A percentile compares a stretch with the other conserved stretches of the same genome.
These are phyloP conservation scores for human (Homo sapiens) DNA, from an alignment of 2,113 vertebrate species.

Conservation along the genomic window GRCh38 chr15:91833001-91833500, in stretches of 20 bases:
- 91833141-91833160: not conserved
- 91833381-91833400: not conserved
- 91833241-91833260: not conserved
- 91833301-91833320: not conserved
- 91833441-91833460: no score
- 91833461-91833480: not conserved
- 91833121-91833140: not conserved
- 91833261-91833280: not conserved
- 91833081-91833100: not conserved
- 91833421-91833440: not conserved
- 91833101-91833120: not conserved
- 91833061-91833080: not conserved
- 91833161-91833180: not conserved
- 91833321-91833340: not conserved
- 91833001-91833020: not conserved
- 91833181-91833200: not conserved
- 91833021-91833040: not conserved
- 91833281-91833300: not conserved
- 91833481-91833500: not conserved
- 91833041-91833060: not conserved
- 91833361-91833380: fast-evolving
- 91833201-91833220: not conserved
- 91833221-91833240: not conserved
- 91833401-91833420: no score
- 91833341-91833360: no score